A percentile compares a stretch with the other conserved stretches of the same genome.
phyloP scores from a whole-genome alignment of 2,797 vertebrate genomes.

The Acropternis orthonyx region DNA sequence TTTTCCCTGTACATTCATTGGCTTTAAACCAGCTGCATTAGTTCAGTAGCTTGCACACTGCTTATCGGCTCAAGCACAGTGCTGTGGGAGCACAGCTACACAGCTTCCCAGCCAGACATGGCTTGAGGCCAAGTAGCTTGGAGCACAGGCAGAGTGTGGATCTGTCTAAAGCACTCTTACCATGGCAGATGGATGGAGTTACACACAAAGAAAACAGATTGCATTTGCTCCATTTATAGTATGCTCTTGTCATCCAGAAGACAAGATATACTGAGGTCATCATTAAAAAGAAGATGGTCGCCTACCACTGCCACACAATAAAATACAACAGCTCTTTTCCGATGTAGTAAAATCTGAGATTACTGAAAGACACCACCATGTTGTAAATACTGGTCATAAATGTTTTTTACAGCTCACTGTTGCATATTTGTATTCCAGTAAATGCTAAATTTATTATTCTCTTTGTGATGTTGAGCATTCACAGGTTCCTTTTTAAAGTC shows the following conservation, averaged over 20 bases:
- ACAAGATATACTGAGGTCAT: constrained; percentile 19
- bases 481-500: neutral
- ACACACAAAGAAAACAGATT: constrained; percentile 53
- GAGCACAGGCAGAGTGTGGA: constrained; percentile 39
- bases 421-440: neutral
- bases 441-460: neutral
- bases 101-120: constrained; percentile 52
- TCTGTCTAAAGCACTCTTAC: constrained; percentile 58
- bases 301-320: neutral
- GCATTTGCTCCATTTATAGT: constrained; percentile 33
- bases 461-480: neutral
- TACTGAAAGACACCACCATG: neutral
- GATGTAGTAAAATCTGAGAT: neutral
- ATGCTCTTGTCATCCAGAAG: neutral
- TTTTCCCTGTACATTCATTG: constrained; percentile 25
- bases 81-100: neutral
- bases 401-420: neutral
- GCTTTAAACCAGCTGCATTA: constrained; percentile 45
- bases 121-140: constrained; percentile 38
- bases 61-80: constrained; percentile 39
- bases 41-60: constrained; percentile 41
- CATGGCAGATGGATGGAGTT: constrained; percentile 52
- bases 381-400: neutral
- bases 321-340: neutral
- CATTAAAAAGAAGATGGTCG: neutral